Percentiles rank a stretch among this genome's conserved stretches.
These are phyloP conservation scores for Aphis craccivora DNA, from an alignment of 1,140 invertebrate genomes.

Conservation along the genomic window DNA sequence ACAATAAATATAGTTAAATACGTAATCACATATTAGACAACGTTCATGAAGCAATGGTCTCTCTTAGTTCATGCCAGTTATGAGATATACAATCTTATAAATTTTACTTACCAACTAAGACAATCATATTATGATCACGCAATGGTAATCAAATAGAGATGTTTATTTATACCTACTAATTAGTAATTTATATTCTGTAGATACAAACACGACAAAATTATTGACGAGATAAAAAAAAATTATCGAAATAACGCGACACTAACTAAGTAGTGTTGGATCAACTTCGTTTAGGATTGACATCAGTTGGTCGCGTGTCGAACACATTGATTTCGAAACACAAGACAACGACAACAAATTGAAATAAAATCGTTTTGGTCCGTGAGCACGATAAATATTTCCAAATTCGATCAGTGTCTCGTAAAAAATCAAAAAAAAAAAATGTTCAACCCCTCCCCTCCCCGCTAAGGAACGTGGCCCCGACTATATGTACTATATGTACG, in stretches of 20 bases:
- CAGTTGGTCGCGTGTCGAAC: background rate
- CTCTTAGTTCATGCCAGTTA: background rate
- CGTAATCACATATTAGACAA: background rate
- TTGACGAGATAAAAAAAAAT: background rate
- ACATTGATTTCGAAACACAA: background rate
- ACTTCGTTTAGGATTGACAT: background rate
- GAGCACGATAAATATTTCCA: background rate
- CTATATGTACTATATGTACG: too few species aligned
- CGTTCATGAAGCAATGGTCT: background rate
- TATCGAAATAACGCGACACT: background rate
- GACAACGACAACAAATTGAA: background rate
- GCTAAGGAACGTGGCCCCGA: background rate
- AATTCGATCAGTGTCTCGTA: background rate
- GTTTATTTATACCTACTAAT: too few species aligned
- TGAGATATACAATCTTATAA: background rate
- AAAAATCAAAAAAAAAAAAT: background rate
- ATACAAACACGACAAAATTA: too few species aligned
- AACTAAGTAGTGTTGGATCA: background rate
- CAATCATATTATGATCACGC: background rate
- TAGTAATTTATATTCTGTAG: background rate
- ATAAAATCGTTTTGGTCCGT: background rate
- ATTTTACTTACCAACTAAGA: constrained; percentile 1
- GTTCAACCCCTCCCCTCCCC: background rate
- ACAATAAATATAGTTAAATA: background rate
- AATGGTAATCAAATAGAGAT: background rate